Evolutionary conservation across 2,888 invertebrate species (phyloP).

Genomic region (Hofmannophila pseudospretella): DNA sequence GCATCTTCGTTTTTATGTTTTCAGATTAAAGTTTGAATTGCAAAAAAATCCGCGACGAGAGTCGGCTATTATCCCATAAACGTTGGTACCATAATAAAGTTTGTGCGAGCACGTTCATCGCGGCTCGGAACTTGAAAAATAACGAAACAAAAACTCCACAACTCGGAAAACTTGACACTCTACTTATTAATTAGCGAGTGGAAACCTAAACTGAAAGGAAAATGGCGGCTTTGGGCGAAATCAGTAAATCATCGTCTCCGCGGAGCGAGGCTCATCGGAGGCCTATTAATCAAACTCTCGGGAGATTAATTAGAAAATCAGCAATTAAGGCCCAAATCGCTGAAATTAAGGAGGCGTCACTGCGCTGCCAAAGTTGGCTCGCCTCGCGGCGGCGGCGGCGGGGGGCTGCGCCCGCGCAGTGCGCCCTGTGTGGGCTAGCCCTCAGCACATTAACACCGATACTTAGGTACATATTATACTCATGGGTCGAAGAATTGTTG

Average conservation of each 20-base stretch:
- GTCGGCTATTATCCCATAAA: background rate
- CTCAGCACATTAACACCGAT: too few species aligned
- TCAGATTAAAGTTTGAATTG: background rate
- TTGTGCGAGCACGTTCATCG: background rate
- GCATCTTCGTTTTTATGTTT: too few species aligned
- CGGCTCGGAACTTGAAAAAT: slow-evolving; percentile 7
- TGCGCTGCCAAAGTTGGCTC: slow-evolving; percentile 9
- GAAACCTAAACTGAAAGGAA: slow-evolving; percentile 39
- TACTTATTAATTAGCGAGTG: slow-evolving; percentile 55
- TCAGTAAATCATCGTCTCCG: slow-evolving; percentile 50
- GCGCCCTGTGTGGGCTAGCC: too few species aligned
- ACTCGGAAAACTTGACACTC: slow-evolving; percentile 32
- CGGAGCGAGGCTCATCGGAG: slow-evolving; percentile 32
- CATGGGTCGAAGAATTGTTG: too few species aligned
- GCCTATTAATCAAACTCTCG: slow-evolving; percentile 71
- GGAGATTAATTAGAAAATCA: slow-evolving; percentile 74
- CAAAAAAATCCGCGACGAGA: background rate
- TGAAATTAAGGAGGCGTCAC: slow-evolving; percentile 38
- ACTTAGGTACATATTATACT: too few species aligned
- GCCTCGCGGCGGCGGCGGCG: too few species aligned
- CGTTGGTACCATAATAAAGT: background rate
- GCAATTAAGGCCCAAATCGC: slow-evolving; percentile 61
- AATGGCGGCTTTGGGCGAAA: slow-evolving; percentile 35
- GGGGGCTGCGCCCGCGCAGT: too few species aligned
- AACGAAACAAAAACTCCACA: slow-evolving; percentile 26